These are phyloP conservation scores for Channallabes apus DNA, from an alignment of 2,797 vertebrate genomes.

Conservation along the genomic window DNA sequence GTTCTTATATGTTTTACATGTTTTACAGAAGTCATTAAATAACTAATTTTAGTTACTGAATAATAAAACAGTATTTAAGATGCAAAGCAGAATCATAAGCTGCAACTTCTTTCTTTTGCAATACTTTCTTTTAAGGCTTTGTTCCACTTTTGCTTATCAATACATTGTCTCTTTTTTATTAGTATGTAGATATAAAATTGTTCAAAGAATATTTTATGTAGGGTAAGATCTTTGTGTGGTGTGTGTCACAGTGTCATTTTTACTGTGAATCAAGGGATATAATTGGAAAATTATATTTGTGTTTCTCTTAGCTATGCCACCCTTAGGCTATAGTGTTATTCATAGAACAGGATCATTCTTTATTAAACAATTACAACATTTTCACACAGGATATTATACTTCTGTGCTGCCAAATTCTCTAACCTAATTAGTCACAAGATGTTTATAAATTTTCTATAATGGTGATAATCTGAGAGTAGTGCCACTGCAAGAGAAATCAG, in stretches of 20 bases:
- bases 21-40: not conserved
- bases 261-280: not conserved
- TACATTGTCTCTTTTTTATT: not conserved
- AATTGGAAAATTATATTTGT: slow-evolving; percentile 1
- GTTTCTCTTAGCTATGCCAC: not conserved
- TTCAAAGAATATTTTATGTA: not conserved
- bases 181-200: not conserved
- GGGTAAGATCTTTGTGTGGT: not conserved
- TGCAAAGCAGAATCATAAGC: not conserved
- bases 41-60: slow-evolving; percentile 10
- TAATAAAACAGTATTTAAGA: slow-evolving; percentile 5
- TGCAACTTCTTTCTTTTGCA: not conserved
- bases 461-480: not conserved
- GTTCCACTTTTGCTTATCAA: not conserved
- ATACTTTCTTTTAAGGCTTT: not conserved
- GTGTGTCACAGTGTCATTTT: not conserved
- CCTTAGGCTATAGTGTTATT: slow-evolving; percentile 21
- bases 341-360: not conserved
- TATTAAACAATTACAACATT: not conserved
- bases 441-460: not conserved
- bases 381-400: not conserved
- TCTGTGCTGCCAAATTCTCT: too few species aligned
- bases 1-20: not conserved
- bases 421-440: not conserved
- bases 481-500: not conserved